Evolutionary conservation across 1,140 invertebrate genomes (phyloP), one percentile per base, ranked within the genome.

Genomic region (Contarinia nasturtii): DNA sequence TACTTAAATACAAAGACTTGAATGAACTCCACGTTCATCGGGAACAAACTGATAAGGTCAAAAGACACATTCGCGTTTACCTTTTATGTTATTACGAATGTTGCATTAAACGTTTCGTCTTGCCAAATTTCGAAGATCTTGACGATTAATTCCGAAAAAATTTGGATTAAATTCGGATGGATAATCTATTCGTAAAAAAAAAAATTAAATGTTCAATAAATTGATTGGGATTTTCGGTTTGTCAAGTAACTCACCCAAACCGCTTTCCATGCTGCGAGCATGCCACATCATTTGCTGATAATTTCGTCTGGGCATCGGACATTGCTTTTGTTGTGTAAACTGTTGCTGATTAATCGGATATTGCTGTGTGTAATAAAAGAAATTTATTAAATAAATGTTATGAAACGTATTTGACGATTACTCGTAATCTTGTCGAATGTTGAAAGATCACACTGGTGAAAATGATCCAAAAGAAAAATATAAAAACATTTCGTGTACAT

Each of bases 271-370:
- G 55, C 61, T 63, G 17, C 60, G 57, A 33, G 61, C 53, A 54
- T 63, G 61, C 60, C 60, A 63, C 49, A 63, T 53, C 36, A 59
- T 60, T 46, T 63, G 61, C 21, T 58, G 57, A 53, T 63, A 59
- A 50, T 61, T 55, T 10, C 52, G 54, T 4, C 55, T 54, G 51
- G 61, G 58, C 2, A 61, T 51, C 36, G 58, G 59, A 27, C 59
- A 63, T n/a, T 61, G 60, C 33, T 60, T 59, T 45, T 60, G 60
- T 22, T 60, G 55, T 41, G 59, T 56, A 5, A 47, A 36, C 12
- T 44, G 46, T 11, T 40, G 43, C 20, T 3, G 27, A 5, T 27
- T 27, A 10, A 27, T 27, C 27, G 27, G 27, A 10, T 27, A 10
- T 27, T 27, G 27, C 27, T 27, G 27, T 27, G 10, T n/a, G n/a